Evolutionary conservation across 1,140 invertebrate species (phyloP).

Genomic region (Macrobrachium nipponense): DNA sequence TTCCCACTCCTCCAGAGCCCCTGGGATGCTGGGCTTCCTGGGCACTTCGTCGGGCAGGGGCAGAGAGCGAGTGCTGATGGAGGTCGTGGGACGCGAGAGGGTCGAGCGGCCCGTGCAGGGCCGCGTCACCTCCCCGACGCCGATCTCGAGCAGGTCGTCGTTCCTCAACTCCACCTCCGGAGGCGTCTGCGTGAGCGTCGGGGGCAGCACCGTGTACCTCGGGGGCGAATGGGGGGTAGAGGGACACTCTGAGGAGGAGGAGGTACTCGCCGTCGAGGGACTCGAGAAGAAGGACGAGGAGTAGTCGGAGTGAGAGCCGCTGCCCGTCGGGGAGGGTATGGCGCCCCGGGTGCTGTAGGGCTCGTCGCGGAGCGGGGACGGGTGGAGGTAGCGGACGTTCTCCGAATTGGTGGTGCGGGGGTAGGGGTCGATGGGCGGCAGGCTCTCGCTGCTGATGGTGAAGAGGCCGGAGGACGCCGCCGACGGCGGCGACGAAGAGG

Average conservation of each 20-base stretch:
- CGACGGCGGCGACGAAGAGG: not conserved
- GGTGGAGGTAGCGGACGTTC: not conserved
- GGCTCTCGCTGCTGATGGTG: constrained; percentile 46
- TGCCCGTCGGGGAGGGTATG: not conserved
- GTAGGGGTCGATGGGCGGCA: constrained; percentile 20
- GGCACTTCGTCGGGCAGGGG: constrained; percentile 3
- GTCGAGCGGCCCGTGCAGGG: constrained; percentile 37
- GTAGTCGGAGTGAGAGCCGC: constrained; percentile 39
- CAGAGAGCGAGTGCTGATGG: constrained; percentile 38
- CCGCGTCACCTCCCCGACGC: not conserved
- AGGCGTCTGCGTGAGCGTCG: not conserved
- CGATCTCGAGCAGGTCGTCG: not conserved
- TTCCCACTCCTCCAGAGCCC: constrained; percentile 24
- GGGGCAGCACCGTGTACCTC: not conserved
- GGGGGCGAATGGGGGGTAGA: not conserved
- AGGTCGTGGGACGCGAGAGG: constrained; percentile 45
- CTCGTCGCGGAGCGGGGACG: not conserved
- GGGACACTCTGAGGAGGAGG: not conserved
- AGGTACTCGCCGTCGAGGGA: constrained; percentile 8
- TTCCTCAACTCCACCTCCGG: not conserved
- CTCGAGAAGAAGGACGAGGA: constrained; percentile 19
- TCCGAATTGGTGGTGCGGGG: not conserved
- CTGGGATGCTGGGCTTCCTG: constrained; percentile 46
- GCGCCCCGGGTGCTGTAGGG: not conserved
- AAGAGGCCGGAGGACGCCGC: constrained; percentile 32